phyloP scores from a whole-genome alignment of 2,113 vertebrate species.

The Mus pahari region DNA sequence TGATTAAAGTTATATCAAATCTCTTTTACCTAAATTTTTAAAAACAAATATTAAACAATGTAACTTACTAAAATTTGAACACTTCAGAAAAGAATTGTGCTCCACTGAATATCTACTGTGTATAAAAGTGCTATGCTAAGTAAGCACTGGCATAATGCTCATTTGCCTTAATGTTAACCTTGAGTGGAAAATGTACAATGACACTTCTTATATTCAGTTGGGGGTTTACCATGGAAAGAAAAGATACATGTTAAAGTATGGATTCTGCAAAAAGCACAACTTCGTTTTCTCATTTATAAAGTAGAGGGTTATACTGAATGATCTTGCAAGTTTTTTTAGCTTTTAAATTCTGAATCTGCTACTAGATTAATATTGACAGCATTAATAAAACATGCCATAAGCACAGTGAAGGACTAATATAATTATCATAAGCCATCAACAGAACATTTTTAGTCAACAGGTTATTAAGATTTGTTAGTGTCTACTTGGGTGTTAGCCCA shows the following conservation, averaged over 20 bases:
- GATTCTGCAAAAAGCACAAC: conserved; percentile 37
- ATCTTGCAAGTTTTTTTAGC: conserved; percentile 58
- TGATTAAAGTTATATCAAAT: conserved; percentile 24
- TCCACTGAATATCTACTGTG: neutral
- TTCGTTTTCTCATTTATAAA: conserved; percentile 62
- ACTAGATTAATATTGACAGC: conserved; percentile 61
- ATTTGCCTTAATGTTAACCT: conserved; percentile 66
- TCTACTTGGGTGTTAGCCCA: conserved; percentile 34
- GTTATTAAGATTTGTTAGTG: conserved; percentile 27
- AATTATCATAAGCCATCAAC: neutral
- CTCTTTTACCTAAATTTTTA: conserved; percentile 54
- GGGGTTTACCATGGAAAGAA: neutral
- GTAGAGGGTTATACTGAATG: conserved; percentile 44
- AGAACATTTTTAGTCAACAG: conserved; percentile 19
- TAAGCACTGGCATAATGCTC: conserved; percentile 59
- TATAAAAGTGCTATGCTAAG: conserved; percentile 33
- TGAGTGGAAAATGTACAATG: conserved; percentile 43
- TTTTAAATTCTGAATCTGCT: conserved; percentile 55
- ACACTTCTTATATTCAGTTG: conserved; percentile 36
- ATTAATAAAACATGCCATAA: conserved; percentile 54
- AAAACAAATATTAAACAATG: conserved; percentile 30
- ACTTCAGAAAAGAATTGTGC: conserved; percentile 47
- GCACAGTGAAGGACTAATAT: conserved; percentile 32
- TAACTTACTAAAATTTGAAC: conserved; percentile 49
- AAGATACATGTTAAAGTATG: conserved; percentile 35